Conservation (phyloP, 2,888 invertebrate genomes). For the Beris chalybata region DNA sequence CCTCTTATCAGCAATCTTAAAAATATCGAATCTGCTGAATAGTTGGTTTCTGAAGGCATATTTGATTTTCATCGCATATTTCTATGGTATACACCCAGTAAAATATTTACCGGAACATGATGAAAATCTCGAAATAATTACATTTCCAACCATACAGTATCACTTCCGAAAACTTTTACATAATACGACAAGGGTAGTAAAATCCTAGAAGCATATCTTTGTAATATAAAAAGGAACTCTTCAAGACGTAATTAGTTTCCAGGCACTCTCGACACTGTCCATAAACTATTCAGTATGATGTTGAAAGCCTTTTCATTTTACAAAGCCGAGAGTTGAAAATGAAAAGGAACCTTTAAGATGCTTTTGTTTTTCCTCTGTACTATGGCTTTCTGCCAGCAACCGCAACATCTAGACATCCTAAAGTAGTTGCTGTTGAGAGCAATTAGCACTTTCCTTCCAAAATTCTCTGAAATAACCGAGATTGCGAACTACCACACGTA, state of each 20-base stretch:
- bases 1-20: no score
- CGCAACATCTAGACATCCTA: constrained; percentile 24
- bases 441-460: constrained; percentile 36
- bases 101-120: no score
- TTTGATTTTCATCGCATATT: no score
- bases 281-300: constrained; percentile 2
- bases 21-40: no score
- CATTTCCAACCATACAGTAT: no score
- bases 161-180: no score
- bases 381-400: constrained; percentile 33
- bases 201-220: no score
- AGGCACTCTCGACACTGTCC: constrained; percentile 7
- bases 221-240: background rate
- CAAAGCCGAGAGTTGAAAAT: background rate
- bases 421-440: constrained; percentile 31
- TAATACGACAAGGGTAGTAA: no score
- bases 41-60: no score
- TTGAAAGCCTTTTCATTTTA: constrained; percentile 10
- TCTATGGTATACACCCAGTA: no score
- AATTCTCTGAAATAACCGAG: constrained; percentile 18
- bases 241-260: background rate
- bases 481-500: background rate
- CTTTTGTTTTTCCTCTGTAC: constrained; percentile 21
- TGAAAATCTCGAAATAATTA: no score
- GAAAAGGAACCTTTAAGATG: constrained; percentile 5